These are phyloP conservation scores for Polymixis lichenea DNA, from an alignment of 2,888 invertebrate species.

Conservation along the genomic window DNA sequence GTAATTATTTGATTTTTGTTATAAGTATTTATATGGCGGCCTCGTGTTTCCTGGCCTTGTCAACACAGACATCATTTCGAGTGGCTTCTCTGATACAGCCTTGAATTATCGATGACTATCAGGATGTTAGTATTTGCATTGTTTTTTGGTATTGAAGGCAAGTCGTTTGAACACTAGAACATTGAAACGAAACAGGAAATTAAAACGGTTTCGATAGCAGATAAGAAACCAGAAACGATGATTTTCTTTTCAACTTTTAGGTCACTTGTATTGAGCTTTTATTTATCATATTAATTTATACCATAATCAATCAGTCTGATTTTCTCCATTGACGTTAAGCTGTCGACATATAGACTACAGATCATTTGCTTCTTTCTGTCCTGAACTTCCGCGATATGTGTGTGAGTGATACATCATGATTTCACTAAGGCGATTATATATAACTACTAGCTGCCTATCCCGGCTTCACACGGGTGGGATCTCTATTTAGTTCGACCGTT, in stretches of 20 bases:
- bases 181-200: conserved; percentile 34
- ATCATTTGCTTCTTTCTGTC: conserved; percentile 27
- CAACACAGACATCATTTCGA: conserved; percentile 77
- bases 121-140: conserved; percentile 82
- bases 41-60: conserved; percentile 81
- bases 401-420: neutral
- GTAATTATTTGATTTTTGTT: conserved; percentile 73
- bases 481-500: no score
- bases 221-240: conserved; percentile 1
- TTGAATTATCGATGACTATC: conserved; percentile 85
- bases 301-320: conserved; percentile 47
- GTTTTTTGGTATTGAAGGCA: conserved; percentile 67
- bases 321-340: conserved; percentile 33
- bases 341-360: conserved; percentile 7
- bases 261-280: conserved; percentile 8
- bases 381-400: conserved; percentile 30
- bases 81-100: conserved; percentile 77
- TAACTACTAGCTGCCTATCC: no score
- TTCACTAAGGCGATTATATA: neutral
- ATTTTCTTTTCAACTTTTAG: neutral
- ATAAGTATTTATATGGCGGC: conserved; percentile 64
- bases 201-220: conserved; percentile 11
- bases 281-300: conserved; percentile 4
- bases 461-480: no score
- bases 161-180: conserved; percentile 18